These are phyloP conservation scores for Automeris io DNA, from an alignment of 2,888 invertebrate species.

Conservation along the genomic window DNA sequence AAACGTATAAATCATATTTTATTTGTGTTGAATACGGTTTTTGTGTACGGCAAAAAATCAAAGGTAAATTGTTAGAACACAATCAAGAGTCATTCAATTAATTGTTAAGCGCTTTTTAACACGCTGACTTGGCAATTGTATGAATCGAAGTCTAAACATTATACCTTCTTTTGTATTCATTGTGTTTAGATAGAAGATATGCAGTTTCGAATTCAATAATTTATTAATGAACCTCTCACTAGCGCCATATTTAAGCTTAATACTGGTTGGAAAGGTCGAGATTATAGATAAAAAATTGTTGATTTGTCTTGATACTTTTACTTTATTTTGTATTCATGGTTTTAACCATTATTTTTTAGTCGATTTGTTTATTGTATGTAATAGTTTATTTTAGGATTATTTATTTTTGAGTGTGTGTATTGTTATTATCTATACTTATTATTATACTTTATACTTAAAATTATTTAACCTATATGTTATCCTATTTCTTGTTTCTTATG, in stretches of 20 bases:
- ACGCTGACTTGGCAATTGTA: conserved; percentile 8
- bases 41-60: background rate
- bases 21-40: conserved; percentile 1
- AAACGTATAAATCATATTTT: background rate
- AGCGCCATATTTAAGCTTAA: background rate
- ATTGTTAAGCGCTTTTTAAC: conserved; percentile 4
- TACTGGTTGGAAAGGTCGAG: background rate
- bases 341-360: too few species aligned
- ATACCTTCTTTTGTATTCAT: conserved; percentile 7
- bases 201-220: conserved; percentile 6
- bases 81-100: conserved; percentile 10
- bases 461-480: too few species aligned
- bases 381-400: too few species aligned
- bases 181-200: conserved; percentile 6
- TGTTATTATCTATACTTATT: too few species aligned
- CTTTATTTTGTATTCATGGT: too few species aligned
- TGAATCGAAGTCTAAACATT: conserved; percentile 7
- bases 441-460: too few species aligned
- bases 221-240: conserved; percentile 5
- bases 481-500: too few species aligned
- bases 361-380: too few species aligned
- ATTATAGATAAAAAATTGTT: too few species aligned
- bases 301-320: too few species aligned
- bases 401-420: too few species aligned
- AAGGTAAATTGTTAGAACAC: conserved; percentile 4